Evolutionary conservation across 2,888 invertebrate genomes (phyloP), one percentile per base, ranked within the genome.

Genomic region (Agrypnus murinus): DNA sequence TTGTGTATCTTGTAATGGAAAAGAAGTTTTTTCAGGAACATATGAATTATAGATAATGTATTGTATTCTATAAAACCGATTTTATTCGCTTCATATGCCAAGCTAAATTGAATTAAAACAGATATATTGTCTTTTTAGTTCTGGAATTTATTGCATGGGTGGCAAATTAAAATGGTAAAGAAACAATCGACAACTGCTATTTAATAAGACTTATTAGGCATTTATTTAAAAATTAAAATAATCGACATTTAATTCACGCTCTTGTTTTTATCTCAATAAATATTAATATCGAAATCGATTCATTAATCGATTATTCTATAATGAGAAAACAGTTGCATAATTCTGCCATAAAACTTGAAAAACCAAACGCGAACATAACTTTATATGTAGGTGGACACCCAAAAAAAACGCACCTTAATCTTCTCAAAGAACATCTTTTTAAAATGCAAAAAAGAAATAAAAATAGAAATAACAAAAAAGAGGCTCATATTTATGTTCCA

Each of bases 11-110:
- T 64, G 69, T 17, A 59, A 59, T 59, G 69, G 63, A 64, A 57
- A 69, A 58, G 14, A 17, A 17, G 25, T 72, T 72, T 72, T 72
- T 72, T 69, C 58, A 63, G 48, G 34, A 17, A 34, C 72, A 79
- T 83, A 83, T 83, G 83, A 83, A 83, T 83, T 83, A 83, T 83
- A 83, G 82, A 83, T 83, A 81, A 81, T 80, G 82, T 81, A 83
- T 83, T 83, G 83, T 83, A 82, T 83, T 82, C 82, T 75, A 75
- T 68, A 78, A 79, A 79, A 81, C 80, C 79, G 81, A 81, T 81
- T 81, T 81, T 80, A 81, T 82, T 81, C 77, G 77, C 77, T 77
- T 80, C 76, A 79, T 80, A 74, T 79, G 80, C 79, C 79, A 79
- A 25, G 79, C 78, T 78, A 81, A 81, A 81, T 81, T 78, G 71